These are phyloP conservation scores for Myotis lucifugus DNA, from an alignment of 2,113 vertebrate genomes.

Conservation along the genomic window DNA sequence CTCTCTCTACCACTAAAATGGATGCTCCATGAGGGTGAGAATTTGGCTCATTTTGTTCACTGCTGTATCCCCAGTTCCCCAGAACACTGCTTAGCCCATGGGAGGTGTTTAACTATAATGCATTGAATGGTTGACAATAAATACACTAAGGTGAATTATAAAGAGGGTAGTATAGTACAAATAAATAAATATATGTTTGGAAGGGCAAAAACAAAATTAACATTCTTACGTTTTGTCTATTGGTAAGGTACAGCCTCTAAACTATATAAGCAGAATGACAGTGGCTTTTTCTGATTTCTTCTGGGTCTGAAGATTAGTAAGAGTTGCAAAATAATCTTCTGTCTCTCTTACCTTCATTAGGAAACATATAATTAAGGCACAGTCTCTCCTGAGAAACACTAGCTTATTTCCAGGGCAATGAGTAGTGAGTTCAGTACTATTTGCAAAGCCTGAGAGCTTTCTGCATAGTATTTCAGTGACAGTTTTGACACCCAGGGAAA, in stretches of 20 bases:
- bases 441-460: conserved; percentile 35
- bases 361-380: conserved; percentile 36
- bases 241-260: not conserved
- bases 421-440: not conserved
- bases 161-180: not conserved
- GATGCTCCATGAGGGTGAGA: not conserved
- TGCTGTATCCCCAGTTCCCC: not conserved
- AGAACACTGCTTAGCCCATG: not conserved
- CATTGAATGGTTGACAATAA: not conserved
- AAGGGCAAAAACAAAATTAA: conserved; percentile 7
- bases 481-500: conserved; percentile 34
- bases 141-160: not conserved
- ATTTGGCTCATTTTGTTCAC: not conserved
- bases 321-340: not conserved
- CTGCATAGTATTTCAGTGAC: conserved; percentile 18
- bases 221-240: not conserved
- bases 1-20: not conserved
- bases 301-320: not conserved
- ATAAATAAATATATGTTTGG: not conserved
- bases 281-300: not conserved
- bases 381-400: not conserved
- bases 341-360: conserved; percentile 47
- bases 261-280: conserved; percentile 2
- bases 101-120: not conserved
- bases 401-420: conserved; percentile 51